These are phyloP conservation scores for Oscheius sp. DNA, from an alignment of 1,140 invertebrate species.

Conservation along the genomic window DNA sequence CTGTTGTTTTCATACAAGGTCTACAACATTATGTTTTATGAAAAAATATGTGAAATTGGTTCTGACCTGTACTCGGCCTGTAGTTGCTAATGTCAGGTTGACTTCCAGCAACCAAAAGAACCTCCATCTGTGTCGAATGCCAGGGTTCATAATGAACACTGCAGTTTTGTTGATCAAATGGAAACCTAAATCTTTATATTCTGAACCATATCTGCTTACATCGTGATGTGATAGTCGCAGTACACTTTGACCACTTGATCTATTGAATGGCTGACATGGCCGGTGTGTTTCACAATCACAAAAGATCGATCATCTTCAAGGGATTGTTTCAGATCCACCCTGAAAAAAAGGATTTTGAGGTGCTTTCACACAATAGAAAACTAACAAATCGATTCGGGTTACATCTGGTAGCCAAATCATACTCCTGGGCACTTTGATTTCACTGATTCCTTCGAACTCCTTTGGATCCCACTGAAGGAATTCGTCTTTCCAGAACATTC, in stretches of 20 bases:
- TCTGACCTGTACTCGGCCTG: background rate
- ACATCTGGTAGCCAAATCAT: slow-evolving; percentile 6
- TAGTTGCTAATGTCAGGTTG: background rate
- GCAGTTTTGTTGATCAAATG: background rate
- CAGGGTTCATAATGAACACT: background rate
- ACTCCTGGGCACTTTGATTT: background rate
- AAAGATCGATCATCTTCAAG: background rate
- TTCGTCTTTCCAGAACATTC: background rate
- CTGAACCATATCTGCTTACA: background rate
- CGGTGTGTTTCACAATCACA: background rate
- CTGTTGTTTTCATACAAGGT: too few relatives aligned
- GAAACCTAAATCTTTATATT: background rate
- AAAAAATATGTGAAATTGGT: background rate
- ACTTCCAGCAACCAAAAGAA: background rate
- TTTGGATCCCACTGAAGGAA: background rate
- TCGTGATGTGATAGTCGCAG: background rate
- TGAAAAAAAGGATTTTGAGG: background rate
- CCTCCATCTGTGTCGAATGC: background rate
- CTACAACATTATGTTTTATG: too few relatives aligned
- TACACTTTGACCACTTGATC: background rate
- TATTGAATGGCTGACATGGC: background rate
- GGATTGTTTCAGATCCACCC: background rate
- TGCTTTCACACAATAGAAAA: too few relatives aligned
- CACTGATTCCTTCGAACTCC: background rate
- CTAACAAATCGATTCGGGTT: background rate